Evolutionary conservation across 2,113 vertebrate species (phyloP).

Genomic region (Australoheros scitulus): DNA sequence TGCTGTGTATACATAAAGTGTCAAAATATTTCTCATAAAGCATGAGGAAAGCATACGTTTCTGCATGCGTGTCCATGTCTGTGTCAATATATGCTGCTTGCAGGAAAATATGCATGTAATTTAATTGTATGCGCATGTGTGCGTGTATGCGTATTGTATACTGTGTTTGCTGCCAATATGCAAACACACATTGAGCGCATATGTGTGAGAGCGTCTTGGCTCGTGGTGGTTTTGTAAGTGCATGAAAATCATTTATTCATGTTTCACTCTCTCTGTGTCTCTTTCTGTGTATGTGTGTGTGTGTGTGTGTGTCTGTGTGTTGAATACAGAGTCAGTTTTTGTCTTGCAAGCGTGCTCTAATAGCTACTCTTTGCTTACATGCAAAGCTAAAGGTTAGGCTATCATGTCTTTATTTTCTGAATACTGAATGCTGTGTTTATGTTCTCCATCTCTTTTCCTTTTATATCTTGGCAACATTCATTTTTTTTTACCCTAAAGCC

Average conservation of each 20-base stretch:
- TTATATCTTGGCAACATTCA: neutral
- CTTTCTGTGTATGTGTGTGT: conserved; percentile 28
- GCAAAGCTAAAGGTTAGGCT: conserved; percentile 31
- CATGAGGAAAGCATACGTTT: neutral
- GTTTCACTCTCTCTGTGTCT: conserved; percentile 29
- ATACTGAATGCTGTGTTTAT: neutral
- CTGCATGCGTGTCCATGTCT: conserved; percentile 40
- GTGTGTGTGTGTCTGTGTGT: conserved; percentile 25
- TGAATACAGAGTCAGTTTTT: conserved; percentile 30
- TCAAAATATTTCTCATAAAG: neutral
- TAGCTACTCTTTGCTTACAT: conserved; percentile 33
- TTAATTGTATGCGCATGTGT: conserved; percentile 35
- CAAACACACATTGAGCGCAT: conserved; percentile 13
- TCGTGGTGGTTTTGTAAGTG: conserved; percentile 48
- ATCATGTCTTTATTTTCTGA: conserved; percentile 9
- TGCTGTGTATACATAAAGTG: neutral
- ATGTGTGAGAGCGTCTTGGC: conserved; percentile 24
- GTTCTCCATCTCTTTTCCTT: neutral
- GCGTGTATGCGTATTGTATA: conserved; percentile 11
- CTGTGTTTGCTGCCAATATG: conserved; percentile 21
- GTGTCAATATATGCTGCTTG: conserved; percentile 45
- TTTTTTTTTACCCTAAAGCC: neutral
- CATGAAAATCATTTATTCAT: conserved; percentile 74
- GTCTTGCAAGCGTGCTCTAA: conserved; percentile 24
- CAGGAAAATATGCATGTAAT: conserved; percentile 57